Evolutionary conservation across 2,797 vertebrate species (phyloP), one percentile per base, ranked within the genome.

Genomic region (Crocodylus rhombifer): DNA sequence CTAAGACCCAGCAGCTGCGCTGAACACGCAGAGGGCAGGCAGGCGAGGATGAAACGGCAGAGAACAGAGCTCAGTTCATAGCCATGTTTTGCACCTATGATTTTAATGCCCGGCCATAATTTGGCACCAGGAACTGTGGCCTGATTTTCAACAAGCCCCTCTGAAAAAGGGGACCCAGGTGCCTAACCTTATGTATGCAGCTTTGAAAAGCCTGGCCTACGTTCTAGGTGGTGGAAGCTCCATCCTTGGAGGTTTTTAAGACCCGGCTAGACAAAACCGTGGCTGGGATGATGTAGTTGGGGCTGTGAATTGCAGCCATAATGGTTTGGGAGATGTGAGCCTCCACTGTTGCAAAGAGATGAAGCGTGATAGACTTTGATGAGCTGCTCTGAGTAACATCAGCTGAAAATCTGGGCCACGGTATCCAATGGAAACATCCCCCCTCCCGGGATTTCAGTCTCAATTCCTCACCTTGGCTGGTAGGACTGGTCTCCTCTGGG

Each of bases 381-480:
- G 69, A 14, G 21, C 23, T 36, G 26, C 36, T 14, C 14, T 25
- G 6, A 51, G 15, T 14, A 25, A 73, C 69, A 51, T 33, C 69
- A 9, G 21, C 69, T 51, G 14, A 73, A 23, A 23, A 73, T 73
- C 36, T 20, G 21, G 21, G 36, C 36, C 23, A 51, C 7, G 36
- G 69, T 73, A 71, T 23, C 20, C 36, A 71, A 71, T 14, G 21
- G 74, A 80, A 74, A 5, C 42, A 5, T 15, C 51, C 42, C 12
- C 21, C 73, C 2, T 0, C 42, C 42, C 1, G 5, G 77, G 26
- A 33, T 26, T 9, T 1, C 0, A 64, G 74, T 42, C 15, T 14
- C 60, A 9, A 6, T 51, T 76, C 21, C 95, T 95, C 88, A 94
- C 96, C 94, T 8, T 21, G 86, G 10, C 3, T 15, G 69, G 15